phyloP scores from a whole-genome alignment of 2,797 vertebrate species.

The Sebastes hubbsi region DNA sequence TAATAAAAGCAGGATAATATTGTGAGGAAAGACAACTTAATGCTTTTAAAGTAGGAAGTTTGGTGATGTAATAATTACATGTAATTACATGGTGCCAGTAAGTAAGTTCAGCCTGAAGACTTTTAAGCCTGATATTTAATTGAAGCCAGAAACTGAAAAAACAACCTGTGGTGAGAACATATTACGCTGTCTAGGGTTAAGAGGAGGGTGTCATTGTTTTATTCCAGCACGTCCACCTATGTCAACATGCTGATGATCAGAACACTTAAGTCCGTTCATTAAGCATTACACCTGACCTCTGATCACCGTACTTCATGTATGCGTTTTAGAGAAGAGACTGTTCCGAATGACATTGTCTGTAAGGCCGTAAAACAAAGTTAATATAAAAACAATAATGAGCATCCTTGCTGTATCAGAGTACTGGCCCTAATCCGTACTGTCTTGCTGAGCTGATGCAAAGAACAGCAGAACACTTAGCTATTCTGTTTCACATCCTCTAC shows the following conservation, averaged over 20 bases:
- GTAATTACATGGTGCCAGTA: background rate
- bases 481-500: slow-evolving; percentile 59
- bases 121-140: slow-evolving; percentile 1
- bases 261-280: too few species aligned
- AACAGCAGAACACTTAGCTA: slow-evolving; percentile 39
- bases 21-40: background rate
- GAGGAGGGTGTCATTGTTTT: background rate
- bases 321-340: background rate
- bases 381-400: slow-evolving; percentile 2
- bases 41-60: background rate
- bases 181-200: background rate
- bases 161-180: background rate
- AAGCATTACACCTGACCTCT: background rate
- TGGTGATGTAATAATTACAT: slow-evolving; percentile 3
- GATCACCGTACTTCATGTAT: background rate
- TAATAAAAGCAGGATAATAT: background rate
- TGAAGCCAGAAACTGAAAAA: slow-evolving; percentile 11
- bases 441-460: slow-evolving; percentile 34
- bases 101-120: slow-evolving; percentile 15
- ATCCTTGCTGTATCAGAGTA: slow-evolving; percentile 10
- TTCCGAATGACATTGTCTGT: background rate
- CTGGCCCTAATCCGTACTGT: slow-evolving; percentile 39
- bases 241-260: background rate
- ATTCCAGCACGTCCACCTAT: background rate
- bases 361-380: background rate